Percentiles rank a stretch among this genome's conserved stretches.
Conservation (phyloP, 2,113 vertebrate genomes). For the Neogale vison region DNA sequence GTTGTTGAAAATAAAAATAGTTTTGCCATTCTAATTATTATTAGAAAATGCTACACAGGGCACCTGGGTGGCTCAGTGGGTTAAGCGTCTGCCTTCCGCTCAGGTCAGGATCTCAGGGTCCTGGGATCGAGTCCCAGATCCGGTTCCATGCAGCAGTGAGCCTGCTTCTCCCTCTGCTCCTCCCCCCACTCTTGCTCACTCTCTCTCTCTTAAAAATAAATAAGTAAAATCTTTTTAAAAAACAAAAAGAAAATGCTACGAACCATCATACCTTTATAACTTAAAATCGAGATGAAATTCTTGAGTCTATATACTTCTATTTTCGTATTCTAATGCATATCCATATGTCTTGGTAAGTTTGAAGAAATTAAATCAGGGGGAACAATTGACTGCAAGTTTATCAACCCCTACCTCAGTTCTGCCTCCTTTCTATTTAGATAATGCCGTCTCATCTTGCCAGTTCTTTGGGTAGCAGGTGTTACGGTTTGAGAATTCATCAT, state of each 20-base stretch:
- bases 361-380: background rate
- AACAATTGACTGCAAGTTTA: background rate
- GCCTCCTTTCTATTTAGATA: background rate
- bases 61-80: background rate
- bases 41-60: background rate
- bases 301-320: background rate
- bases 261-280: background rate
- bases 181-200: background rate
- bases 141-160: background rate
- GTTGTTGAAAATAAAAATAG: constrained; percentile 68
- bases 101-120: background rate
- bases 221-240: too few species aligned
- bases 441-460: background rate
- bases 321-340: background rate
- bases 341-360: background rate
- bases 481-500: background rate
- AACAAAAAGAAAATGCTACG: too few species aligned
- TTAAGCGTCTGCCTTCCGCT: background rate
- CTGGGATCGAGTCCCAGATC: too few species aligned
- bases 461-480: background rate
- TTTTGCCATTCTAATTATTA: background rate
- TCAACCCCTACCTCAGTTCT: background rate
- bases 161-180: background rate
- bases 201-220: background rate
- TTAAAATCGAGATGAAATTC: background rate